Conservation (phyloP, 2,888 invertebrate species). For the Nasonovia ribisnigri region DNA sequence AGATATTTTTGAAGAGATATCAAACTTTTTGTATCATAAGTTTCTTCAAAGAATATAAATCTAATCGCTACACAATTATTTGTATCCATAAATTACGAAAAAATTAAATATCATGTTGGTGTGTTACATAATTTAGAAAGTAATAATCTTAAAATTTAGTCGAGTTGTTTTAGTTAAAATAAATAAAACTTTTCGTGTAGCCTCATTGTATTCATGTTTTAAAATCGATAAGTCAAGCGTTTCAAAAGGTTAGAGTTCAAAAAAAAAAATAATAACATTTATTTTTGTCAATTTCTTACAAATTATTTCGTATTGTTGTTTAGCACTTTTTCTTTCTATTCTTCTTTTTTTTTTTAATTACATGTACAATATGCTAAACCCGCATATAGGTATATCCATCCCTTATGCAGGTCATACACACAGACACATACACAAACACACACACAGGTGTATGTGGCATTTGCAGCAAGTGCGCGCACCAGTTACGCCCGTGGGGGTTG, state of each 20-base stretch:
- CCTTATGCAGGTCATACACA: background rate
- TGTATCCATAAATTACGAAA: background rate
- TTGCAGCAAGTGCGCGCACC: constrained; percentile 57
- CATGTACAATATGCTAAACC: background rate
- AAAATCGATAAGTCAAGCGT: background rate
- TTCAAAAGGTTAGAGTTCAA: background rate
- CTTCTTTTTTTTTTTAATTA: background rate
- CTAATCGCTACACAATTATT: background rate
- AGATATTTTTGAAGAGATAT: background rate
- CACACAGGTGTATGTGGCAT: constrained; percentile 46
- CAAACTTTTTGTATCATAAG: background rate
- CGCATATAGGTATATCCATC: background rate
- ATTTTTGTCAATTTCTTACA: background rate
- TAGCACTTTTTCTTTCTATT: background rate
- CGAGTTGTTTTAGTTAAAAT: background rate
- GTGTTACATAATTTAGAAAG: background rate
- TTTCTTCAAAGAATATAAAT: background rate
- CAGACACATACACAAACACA: background rate
- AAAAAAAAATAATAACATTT: background rate
- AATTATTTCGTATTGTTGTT: background rate
- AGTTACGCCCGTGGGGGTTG: constrained; percentile 48
- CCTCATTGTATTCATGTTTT: background rate
- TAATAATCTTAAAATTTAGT: background rate
- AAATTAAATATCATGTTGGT: too few relatives aligned
- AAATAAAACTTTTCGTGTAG: background rate